Evolutionary conservation across 2,113 vertebrate species (phyloP), one percentile per base, ranked within the genome.

Genomic region (Poeciliopsis retropinna): DNA sequence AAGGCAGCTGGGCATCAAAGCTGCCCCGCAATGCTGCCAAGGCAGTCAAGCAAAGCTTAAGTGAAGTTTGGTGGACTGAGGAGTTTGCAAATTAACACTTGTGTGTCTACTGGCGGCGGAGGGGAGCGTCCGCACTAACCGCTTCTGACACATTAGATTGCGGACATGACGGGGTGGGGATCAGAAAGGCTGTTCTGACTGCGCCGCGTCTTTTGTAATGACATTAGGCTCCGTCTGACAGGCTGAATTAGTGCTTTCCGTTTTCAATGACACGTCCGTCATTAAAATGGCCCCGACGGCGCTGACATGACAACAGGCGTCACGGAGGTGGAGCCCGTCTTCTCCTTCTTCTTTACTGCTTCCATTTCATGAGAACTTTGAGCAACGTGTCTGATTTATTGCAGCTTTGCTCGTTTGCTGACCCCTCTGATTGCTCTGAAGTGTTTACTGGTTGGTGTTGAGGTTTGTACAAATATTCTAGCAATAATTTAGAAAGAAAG

Each of bases 181-280:
- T 80, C 3, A 67, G 79, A 84, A 76, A 75, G 90, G 86, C 82
- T 80, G 78, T 67, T 77, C 84, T 86, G 76, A 81, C 86, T 80
- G 79, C 32, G 75, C n/a, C 72, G 29, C 57, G 83, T 86, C 83
- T 87, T 87, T 82, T 71, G 66, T 90, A 90, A 91, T 81, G 87
- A 87, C 88, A 89, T 92, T 92, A 92, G 81, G 85, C 70, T 65
- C 37, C 76, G 61, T 88, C 74, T 92, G 92, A 93, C 92, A 92
- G 77, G 34, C 60, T 85, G 73, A 80, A 92, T 93, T 93, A 92
- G 87, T 73, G 75, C 82, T 81, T 88, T 81, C 57, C n/a, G 47
- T 83, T 85, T 88, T 87, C 73, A 77, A 64, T 76, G 88, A 89
- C 89, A 89, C 8, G 72, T 86, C 72, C 65, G 37, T 87, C 85